phyloP scores from a whole-genome alignment of 1,140 invertebrate species.

The Apis dorsata region DNA sequence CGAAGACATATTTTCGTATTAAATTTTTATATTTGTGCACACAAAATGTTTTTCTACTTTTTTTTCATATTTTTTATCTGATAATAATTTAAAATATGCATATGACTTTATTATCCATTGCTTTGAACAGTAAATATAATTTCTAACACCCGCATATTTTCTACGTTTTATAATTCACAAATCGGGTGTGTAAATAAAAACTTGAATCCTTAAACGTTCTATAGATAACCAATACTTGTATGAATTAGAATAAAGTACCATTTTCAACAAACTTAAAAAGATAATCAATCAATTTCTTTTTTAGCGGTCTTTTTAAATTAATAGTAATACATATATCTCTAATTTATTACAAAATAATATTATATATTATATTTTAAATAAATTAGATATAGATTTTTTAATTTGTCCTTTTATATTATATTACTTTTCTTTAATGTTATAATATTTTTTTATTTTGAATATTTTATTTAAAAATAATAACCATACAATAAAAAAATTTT shows the following conservation, averaged over 20 bases:
- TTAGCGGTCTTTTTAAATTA: not conserved
- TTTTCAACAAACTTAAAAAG: not conserved
- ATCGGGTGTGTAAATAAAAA: slow-evolving; percentile 9
- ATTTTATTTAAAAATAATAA: not conserved
- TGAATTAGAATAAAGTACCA: not conserved
- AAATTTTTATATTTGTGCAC: slow-evolving; percentile 7
- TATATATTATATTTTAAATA: not conserved
- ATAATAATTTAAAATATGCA: slow-evolving; percentile 2
- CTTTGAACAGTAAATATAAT: not conserved
- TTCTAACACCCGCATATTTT: slow-evolving; percentile 10
- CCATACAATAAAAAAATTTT: too few species aligned
- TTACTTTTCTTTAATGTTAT: not conserved
- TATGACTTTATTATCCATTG: not conserved
- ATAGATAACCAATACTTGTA: not conserved
- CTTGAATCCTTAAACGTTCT: slow-evolving; percentile 7
- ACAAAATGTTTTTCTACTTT: not conserved
- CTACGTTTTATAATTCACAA: not conserved
- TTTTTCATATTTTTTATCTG: not conserved
- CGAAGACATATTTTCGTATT: slow-evolving; percentile 33
- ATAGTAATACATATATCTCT: not conserved
- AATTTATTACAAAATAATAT: not conserved
- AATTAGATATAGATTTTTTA: not conserved
- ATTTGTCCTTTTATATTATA: not conserved
- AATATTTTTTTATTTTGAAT: not conserved
- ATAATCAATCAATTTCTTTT: not conserved